Base-by-base conservation (phyloP, 2,797 vertebrate genomes). In the Emydoidea blandingii region DNA sequence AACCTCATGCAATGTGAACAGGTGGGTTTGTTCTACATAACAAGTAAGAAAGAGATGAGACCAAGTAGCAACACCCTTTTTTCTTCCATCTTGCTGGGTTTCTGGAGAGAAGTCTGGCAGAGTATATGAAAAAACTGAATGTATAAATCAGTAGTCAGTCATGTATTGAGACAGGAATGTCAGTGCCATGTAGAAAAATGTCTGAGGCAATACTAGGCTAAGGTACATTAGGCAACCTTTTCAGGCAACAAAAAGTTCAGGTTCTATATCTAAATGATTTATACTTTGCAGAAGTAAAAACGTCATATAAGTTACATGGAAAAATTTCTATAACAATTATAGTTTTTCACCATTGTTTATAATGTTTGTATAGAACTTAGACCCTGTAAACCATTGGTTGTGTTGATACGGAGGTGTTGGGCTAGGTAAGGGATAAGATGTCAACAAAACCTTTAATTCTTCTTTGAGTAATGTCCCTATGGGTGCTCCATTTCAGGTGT, bases 1-100 rank as follows among this genome's bases (percentile, higher is more conserved):
- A 29, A 50, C 49, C 74, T 49, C 84, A 88, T 94, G 41, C 85
- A 78, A 72, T 85, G 80, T n/a, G 81, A 92, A 80, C 91, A 94
- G 84, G 72, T 90, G 62, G 91, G 50, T 85, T 87, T 90, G 79
- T 79, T 44, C 31, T 34, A 50, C 34, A 10, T 12, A n/a, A 50
- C 49, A n/a, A 34, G 19, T 21, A 50, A 52, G 19, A n/a, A 80
- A 52, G 50, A 52, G 10, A n/a, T 14, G 79, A 53, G 49, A 52
- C 78, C 31, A 21, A 37, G 50, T 23, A 37, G 6, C 8, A 54
- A 54, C 19, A 18, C 5, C 52, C 50, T 37, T 8, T 14, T 8
- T 8, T 19, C 23, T 5, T 12, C 14, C 18, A 19, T 53, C 31
- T 52, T 37, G n/a, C 52, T 54, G 50, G 31, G 19, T n/a, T 50